A percentile compares a stretch with the other conserved stretches of the same genome.
These are phyloP conservation scores for Prinia subflava DNA, from an alignment of 2,113 vertebrate species.

Conservation along the genomic window DNA sequence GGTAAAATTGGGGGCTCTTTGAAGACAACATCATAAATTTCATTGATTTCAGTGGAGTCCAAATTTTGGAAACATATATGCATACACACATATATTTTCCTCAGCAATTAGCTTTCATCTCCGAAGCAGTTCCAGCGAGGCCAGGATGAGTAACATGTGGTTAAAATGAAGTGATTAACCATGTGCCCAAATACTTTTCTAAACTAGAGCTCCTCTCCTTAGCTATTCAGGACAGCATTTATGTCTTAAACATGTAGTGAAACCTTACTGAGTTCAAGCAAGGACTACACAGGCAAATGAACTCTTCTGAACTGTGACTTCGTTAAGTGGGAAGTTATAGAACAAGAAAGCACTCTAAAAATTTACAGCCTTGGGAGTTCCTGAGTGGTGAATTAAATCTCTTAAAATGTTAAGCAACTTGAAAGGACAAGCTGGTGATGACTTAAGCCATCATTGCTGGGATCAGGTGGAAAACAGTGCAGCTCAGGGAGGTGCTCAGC, in stretches of 20 bases:
- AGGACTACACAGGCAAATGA: neutral
- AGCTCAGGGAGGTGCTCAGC: neutral
- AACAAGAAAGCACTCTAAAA: neutral
- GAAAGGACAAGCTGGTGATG: neutral
- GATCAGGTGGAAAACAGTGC: neutral
- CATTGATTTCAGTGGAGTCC: neutral
- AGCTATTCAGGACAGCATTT: neutral
- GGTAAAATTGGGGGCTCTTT: neutral
- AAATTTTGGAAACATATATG: neutral
- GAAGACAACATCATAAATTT: neutral
- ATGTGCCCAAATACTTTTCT: neutral
- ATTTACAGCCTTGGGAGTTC: neutral
- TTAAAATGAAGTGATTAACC: neutral
- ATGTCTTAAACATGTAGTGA: neutral
- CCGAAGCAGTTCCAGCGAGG: neutral
- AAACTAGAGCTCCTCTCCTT: neutral
- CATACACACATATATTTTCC: neutral
- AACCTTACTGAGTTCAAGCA: neutral
- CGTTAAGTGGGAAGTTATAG: rapidly evolving
- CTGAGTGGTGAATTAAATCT: neutral
- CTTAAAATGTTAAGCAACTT: neutral
- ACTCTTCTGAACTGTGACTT: neutral
- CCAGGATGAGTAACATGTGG: neutral
- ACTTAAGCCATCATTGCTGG: neutral
- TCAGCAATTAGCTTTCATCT: neutral